Evolutionary conservation across 2,888 invertebrate species (phyloP), one percentile per base, ranked within the genome.

Genomic region (Chloromyia formosa): DNA sequence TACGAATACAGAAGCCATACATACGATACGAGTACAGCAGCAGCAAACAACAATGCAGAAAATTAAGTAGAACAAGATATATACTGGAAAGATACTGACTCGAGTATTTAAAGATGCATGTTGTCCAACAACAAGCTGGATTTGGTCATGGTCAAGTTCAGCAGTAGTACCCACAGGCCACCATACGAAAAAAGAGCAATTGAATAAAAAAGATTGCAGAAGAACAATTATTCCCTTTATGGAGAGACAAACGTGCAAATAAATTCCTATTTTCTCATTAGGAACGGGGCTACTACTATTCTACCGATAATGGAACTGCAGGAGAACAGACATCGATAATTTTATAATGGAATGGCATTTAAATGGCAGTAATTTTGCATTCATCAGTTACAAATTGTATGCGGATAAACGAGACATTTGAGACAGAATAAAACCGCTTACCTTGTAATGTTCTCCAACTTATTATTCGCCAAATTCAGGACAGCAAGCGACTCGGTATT

Each of bases 391-490:
- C 49, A 49, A n/a, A n/a, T n/a, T n/a, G n/a, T n/a, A n/a, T n/a
- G n/a, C n/a, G n/a, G n/a, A n/a, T n/a, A n/a, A n/a, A n/a, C n/a
- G n/a, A n/a, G n/a, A n/a, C n/a, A n/a, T n/a, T n/a, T n/a, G n/a
- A n/a, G n/a, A n/a, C n/a, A n/a, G n/a, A 22, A 35, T 77, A 86
- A n/a, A n/a, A n/a, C n/a, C n/a, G n/a, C 88, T 86, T 84, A 90
- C 90, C 86, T 85, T 76, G 88, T 86, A 77, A 93, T 88, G 75
- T 86, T 86, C 0, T 83, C 84, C 53, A 93, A 83, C 22, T 85
- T 85, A 83, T 95, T 95, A 75, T 89, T 84, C 45, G 89, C 88
- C 69, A 95, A 84, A 81, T 90, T 87, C 10, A 94, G 83, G 20
- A 82, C 86, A 79, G 87, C 86, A 77, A 94, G 83, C 75, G 88